Evolutionary conservation across 2,888 invertebrate genomes (phyloP).

Genomic region (Stenurella melanura): DNA sequence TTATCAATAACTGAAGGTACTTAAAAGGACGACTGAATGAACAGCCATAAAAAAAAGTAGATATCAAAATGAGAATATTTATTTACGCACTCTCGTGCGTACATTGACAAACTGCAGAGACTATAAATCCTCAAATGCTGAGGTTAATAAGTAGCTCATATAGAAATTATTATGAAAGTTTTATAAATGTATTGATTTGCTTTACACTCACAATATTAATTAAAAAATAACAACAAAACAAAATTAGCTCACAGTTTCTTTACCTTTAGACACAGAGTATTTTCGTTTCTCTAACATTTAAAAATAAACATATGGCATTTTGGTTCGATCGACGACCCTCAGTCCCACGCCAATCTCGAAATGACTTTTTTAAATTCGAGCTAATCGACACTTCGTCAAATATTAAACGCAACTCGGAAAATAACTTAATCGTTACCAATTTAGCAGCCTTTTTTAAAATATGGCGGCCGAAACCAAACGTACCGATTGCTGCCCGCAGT

Average conservation of each 20-base stretch:
- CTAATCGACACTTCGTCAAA: neutral
- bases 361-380: neutral
- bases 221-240: conserved; percentile 62
- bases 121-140: conserved; percentile 63
- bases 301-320: conserved; percentile 53
- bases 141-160: conserved; percentile 63
- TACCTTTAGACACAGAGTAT: conserved; percentile 61
- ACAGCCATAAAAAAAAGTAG: conserved; percentile 39
- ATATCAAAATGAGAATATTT: conserved; percentile 69
- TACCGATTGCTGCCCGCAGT: too few relatives aligned
- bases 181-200: conserved; percentile 66
- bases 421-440: too few relatives aligned
- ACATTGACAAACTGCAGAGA: conserved; percentile 68
- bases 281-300: conserved; percentile 52
- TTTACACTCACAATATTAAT: conserved; percentile 64
- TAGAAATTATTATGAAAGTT: conserved; percentile 67
- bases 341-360: neutral
- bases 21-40: neutral
- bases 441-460: too few relatives aligned
- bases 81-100: conserved; percentile 66
- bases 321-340: neutral
- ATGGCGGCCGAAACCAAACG: too few relatives aligned
- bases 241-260: conserved; percentile 61
- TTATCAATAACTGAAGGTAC: neutral
- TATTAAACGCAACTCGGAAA: neutral